Evolutionary conservation across 1,140 invertebrate genomes (phyloP), one percentile per base, ranked within the genome.

Genomic region (Popillia japonica): DNA sequence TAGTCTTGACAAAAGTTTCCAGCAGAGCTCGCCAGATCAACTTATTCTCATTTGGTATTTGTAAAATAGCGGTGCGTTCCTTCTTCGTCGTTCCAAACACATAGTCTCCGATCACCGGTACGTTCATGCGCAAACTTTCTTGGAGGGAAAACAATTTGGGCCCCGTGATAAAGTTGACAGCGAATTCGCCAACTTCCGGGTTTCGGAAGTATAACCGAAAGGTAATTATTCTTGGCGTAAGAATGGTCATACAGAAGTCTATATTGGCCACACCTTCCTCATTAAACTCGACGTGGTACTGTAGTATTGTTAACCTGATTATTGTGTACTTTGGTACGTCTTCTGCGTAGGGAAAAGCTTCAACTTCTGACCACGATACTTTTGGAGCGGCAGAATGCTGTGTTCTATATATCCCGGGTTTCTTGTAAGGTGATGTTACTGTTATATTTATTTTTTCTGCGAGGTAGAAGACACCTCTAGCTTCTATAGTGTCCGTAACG

Each of bases 91-190:
- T 2, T 34, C 27, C 27, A 34, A 34, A 34, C 27, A 4, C 4
- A 4, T 1, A 34, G 1, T 34, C 27, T 4, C 2, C 2, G 27
- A 34, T 34, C 4, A 34, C 27, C 1, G 81, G 83, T n/a, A 84
- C 7, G 0, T 14, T n/a, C 0, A 83, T 40, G 2, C 3, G 6
- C 11, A 76, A 77, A 3, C 78, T 40, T 74, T 64, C 41, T 40
- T 79, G 61, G 6, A 72, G 7, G 23, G 48, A 0, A 1, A 48
- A 20, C 76, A 76, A 74, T 10, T 55, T 48, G 2, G 23, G 75
- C 0, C 78, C 79, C 0, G 74, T 55, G 8, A 84, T 40, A 9
- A 80, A 1, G 6, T 27, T 77, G 10, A 74, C n/a, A 6, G 40
- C 34, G 34, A 74, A 74, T 11, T 74, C 72, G 4, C 72, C 72